These are phyloP conservation scores for Tetranychus truncatus DNA, from an alignment of 2,888 invertebrate genomes.

Conservation along the genomic window DNA sequence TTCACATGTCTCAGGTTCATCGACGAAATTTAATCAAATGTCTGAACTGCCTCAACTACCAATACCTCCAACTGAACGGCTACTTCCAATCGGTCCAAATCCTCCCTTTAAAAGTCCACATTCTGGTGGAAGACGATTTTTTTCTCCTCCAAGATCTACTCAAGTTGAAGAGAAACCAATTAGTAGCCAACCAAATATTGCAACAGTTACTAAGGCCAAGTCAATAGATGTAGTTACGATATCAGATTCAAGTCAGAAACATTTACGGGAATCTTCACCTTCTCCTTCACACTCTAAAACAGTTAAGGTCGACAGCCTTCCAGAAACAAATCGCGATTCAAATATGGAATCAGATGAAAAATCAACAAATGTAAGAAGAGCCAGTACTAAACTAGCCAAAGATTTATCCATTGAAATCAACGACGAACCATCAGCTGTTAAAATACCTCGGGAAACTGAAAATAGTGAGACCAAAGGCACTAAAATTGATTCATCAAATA, in stretches of 20 bases:
- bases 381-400: no score
- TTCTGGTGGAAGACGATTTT: conserved; percentile 1
- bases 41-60: conserved; percentile 17
- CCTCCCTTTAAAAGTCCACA: conserved; percentile 15
- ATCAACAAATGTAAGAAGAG: no score
- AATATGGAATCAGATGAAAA: not conserved
- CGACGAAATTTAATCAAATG: not conserved
- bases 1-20: not conserved
- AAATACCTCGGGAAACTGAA: no score
- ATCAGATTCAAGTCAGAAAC: not conserved
- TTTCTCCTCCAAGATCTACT: conserved; percentile 1
- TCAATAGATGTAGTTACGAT: not conserved
- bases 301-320: not conserved
- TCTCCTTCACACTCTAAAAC: not conserved
- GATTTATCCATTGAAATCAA: no score
- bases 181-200: not conserved
- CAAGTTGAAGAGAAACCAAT: not conserved
- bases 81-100: conserved; percentile 41
- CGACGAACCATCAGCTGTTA: no score
- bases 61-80: conserved; percentile 38
- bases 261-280: not conserved
- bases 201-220: not conserved
- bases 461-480: no score
- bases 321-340: not conserved
- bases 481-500: no score